Percentiles rank a stretch among this genome's conserved stretches.
These are phyloP conservation scores for Drosophila recens DNA, from an alignment of 2,888 invertebrate species.

Conservation along the genomic window DNA sequence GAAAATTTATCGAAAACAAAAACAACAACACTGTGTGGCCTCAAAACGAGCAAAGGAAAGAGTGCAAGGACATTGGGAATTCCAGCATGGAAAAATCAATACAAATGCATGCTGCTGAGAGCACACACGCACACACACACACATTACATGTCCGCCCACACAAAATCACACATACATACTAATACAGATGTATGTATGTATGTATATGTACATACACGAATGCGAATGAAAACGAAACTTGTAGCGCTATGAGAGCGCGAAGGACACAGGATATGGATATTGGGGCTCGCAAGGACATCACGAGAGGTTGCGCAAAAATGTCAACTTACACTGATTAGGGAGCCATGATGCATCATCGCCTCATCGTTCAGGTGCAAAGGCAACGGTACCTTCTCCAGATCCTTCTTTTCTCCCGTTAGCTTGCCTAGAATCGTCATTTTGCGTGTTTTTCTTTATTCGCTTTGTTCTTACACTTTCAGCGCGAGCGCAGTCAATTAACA, in stretches of 20 bases:
- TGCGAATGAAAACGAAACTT: constrained; percentile 70
- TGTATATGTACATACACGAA: constrained; percentile 26
- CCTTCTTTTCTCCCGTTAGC: constrained; percentile 90
- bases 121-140: constrained; percentile 16
- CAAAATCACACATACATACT: constrained; percentile 15
- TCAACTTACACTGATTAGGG: constrained; percentile 78
- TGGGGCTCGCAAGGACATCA: constrained; percentile 65
- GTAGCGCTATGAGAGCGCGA: constrained; percentile 60
- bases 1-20: constrained; percentile 5
- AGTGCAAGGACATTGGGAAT: constrained; percentile 75
- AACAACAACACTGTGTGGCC: constrained; percentile 32
- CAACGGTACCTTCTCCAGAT: constrained; percentile 87
- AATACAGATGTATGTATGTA: constrained; percentile 6
- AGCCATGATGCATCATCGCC: constrained; percentile 73
- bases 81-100: constrained; percentile 73
- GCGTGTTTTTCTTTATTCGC: constrained; percentile 10
- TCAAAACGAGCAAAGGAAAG: constrained; percentile 52
- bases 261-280: constrained; percentile 48
- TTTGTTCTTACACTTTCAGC: constrained; percentile 1
- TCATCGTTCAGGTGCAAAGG: constrained; percentile 87
- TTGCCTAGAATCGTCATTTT: constrained; percentile 93
- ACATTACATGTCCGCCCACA: constrained; percentile 18
- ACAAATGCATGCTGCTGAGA: constrained; percentile 63
- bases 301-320: constrained; percentile 61
- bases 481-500: constrained; percentile 2